A percentile compares a stretch with the other conserved stretches of the same genome.
phyloP scores from a whole-genome alignment of 2,888 invertebrate species.

The Hypena proboscidalis region DNA sequence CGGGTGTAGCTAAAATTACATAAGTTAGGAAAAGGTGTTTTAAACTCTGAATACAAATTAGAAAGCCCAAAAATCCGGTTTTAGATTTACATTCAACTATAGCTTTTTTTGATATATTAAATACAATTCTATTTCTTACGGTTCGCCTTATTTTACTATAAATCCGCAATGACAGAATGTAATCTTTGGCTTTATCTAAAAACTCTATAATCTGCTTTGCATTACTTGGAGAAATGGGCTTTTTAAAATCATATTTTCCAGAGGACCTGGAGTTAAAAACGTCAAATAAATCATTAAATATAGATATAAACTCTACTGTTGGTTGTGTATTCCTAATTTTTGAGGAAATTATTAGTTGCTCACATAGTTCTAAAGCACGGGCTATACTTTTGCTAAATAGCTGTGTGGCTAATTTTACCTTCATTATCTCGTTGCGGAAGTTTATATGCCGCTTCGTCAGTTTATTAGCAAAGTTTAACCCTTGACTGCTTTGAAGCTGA shows the following conservation, averaged over 20 bases:
- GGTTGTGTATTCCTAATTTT: not conserved
- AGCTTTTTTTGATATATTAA: no score
- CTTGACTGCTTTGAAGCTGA: slow-evolving; percentile 1
- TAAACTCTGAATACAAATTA: no score
- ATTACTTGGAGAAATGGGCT: no score
- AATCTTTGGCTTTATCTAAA: no score
- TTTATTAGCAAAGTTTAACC: slow-evolving; percentile 6
- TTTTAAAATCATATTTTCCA: slow-evolving; percentile 3
- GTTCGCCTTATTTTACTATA: no score
- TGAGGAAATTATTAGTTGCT: not conserved
- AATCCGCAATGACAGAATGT: no score
- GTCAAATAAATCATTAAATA: slow-evolving; percentile 11
- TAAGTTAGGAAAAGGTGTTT: no score
- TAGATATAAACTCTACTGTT: slow-evolving; percentile 7
- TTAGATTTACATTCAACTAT: no score
- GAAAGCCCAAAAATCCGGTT: no score
- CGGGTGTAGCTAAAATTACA: no score
- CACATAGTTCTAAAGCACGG: slow-evolving; percentile 3
- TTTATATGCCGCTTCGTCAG: not conserved
- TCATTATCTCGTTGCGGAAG: slow-evolving; percentile 7
- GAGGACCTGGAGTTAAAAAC: slow-evolving; percentile 1
- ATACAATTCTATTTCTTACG: no score
- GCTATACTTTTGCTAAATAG: slow-evolving; percentile 3
- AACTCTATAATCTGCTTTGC: no score
- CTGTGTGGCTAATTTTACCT: slow-evolving; percentile 10